Evolutionary conservation across 2,797 vertebrate species (phyloP), one percentile per base, ranked within the genome.

Genomic region (Cebuella pygmaea): DNA sequence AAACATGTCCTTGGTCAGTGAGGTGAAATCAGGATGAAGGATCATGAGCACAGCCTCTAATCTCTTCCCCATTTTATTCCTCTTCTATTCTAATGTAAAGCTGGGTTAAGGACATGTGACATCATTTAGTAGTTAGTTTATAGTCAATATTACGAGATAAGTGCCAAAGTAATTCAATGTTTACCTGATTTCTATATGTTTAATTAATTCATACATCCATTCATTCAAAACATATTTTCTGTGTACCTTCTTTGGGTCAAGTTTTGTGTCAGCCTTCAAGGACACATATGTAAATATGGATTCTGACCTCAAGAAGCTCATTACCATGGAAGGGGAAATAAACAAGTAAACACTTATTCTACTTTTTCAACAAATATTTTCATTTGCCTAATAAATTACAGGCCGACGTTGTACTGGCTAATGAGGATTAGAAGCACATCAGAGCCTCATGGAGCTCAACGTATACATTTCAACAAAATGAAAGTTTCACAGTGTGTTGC

Each of bases 1-100:
- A 80, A 84, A 55, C 90, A n/a, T 2, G 50, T 52, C 76, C 86
- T 90, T 91, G 83, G 94, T 50, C 93, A 97, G 36, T 94, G 94
- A 96, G 86, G 55, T 96, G 89, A 95, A 55, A 83, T 76, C 1
- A 59, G 83, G 41, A 93, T 27, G 74, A 72, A 97, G 50, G 74
- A 64, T 89, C 64, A 89, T 48, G 70, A 93, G 15, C 44, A 76
- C 9, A n/a, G 26, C 0, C 3, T 39, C 79, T 48, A 50, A 14
- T 30, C 22, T 87, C 70, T 92, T 88, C 57, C 70, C 61, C 24
- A 9, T 44, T 86, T 93, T 91, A 81, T 90, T 67, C 83, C 33
- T 22, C n/a, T 20, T 50, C 33, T 76, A 12, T 64, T 87, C 20
- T 52, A 59, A 80, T 46, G 61, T 17, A 39, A 89, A 97, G 15